Evolutionary conservation across 2,888 invertebrate species (phyloP), one percentile per base, ranked within the genome.

Genomic region (Notodonta dromedarius): DNA sequence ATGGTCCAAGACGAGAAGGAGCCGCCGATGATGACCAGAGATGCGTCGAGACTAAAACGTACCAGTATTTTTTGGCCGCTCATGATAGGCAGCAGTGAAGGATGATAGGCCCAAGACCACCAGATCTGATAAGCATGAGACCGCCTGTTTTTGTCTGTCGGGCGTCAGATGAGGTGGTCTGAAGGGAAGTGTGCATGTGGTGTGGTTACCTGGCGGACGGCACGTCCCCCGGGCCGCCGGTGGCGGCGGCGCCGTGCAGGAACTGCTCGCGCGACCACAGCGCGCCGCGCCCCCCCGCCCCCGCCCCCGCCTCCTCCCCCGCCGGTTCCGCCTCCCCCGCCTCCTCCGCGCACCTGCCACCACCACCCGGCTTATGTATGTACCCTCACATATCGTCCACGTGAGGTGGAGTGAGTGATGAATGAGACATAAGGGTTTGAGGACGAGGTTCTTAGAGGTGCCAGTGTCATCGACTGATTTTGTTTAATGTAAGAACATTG

Each of bases 241-340:
- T 96, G 46, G 96, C 96, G 11, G 96, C 95, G 46, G 95, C 95
- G 71, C 95, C 95, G 83, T 96, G 96, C 56, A 97, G 93, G 87
- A 95, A 96, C 83, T 96, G 95, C 80, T 97, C 97, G 16, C 97
- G 93, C 2, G 96, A 96, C 94, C 96, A 96, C 59, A 96, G 94
- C 78, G 94, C 94, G 65, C 94, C 90, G 63, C 70, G 67, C 61
- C 51, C 67, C 71, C 60, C 77, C 77, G 55, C 78, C 63, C 61
- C 68, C 67, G 70, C 77, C 73, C 80, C 80, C 63, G 82, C 80
- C 42, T 80, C 80, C 63, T 78, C 78, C 61, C 84, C 83, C 75
- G 0, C 66, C 58, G 12, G 11, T 32, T 4, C 16, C 14, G 16
- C 40, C 16, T 11, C 16, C n/a, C 24, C 54, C 39, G 54, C 39